Evolutionary conservation across 2,888 invertebrate species (phyloP), one percentile per base, ranked within the genome.

Genomic region (Eurois occulta): DNA sequence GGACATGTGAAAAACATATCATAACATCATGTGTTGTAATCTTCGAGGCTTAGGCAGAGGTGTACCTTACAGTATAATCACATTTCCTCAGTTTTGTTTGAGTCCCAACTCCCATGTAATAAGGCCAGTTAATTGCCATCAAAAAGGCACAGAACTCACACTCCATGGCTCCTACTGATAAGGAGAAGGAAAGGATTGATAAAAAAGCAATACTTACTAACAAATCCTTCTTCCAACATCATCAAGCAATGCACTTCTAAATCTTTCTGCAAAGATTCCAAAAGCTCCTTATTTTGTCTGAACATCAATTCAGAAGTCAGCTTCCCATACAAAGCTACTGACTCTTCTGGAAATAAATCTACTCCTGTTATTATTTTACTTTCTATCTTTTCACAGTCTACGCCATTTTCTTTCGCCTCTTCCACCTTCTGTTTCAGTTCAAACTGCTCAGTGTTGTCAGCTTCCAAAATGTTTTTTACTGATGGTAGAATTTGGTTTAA

Each of bases 301-400:
- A 96, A 96, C 95, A 96, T 94, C 46, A 97, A 86, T 78, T 97
- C 96, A 0, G 95, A 94, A 8, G 95, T 95, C 74, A 95, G 86
- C 78, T 92, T 95, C 4, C 97, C 97, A 91, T 94, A 97, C 28
- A 90, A 84, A 72, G 94, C 91, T 1, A 95, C 88, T 91, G 95
- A 94, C 77, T 94, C 91, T 62, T 88, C 60, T 2, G 96, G 96
- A 78, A 97, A 93, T 21, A 97, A 77, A 86, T 96, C 96, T 77
- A 84, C 83, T 2, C 93, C 94, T 2, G 88, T 92, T n/a, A 96
- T 91, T 43, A 95, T 90, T 91, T 95, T 96, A 75, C 78, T 91
- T 74, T 86, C 90, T 0, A 93, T 76, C 78, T 95, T 95, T 24
- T 93, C 92, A 89, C 79, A 86, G 76, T 91, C 90, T 3, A 79